Base-by-base conservation (phyloP, 2,888 invertebrate genomes). In the Drosophila austrosaltans region DNA sequence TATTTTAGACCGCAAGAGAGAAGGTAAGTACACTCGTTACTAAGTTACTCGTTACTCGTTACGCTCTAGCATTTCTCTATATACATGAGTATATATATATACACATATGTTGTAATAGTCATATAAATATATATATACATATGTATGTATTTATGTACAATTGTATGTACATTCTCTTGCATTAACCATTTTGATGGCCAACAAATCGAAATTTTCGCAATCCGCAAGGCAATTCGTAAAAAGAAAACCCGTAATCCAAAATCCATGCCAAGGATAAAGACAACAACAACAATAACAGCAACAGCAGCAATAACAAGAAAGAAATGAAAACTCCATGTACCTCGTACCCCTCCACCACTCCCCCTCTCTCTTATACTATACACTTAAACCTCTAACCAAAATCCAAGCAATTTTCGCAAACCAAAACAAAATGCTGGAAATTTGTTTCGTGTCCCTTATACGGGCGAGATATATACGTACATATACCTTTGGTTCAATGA, bases 401-500 rank as follows among this genome's bases (percentile, higher is more conserved):
- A 48, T 48, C 44, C 48, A 25, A 48, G 48, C 48, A 48, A 48
- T 48, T 48, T 48, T 48, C 48, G 48, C 44, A 39, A 53, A 44
- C 42, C 40, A 69, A 39, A 53, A 69, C 36, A 22, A 39, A 59
- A 72, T 53, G 63, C 61, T 73, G 71, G 82, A 82, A 85, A 76
- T 78, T 69, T 48, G 48, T 48, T 81, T 82, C 81, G 81, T 80
- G 78, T 75, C 77, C 84, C 77, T 81, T 82, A 85, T 79, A 77
- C 76, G 81, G 84, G 87, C 86, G 90, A 80, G 48, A 20, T 57
- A 36, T 12, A 20, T 57, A 36, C 36, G 16, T 16, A 16, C 16
- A 16, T 16, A 16, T 16, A 16, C 16, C 16, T 72, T 81, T 74
- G 81, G 86, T 90, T 89, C 82, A 78, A 90, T 90, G 91, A 90